These are phyloP conservation scores for Rissa tridactyla DNA, from an alignment of 2,113 vertebrate genomes.

Conservation along the genomic window DNA sequence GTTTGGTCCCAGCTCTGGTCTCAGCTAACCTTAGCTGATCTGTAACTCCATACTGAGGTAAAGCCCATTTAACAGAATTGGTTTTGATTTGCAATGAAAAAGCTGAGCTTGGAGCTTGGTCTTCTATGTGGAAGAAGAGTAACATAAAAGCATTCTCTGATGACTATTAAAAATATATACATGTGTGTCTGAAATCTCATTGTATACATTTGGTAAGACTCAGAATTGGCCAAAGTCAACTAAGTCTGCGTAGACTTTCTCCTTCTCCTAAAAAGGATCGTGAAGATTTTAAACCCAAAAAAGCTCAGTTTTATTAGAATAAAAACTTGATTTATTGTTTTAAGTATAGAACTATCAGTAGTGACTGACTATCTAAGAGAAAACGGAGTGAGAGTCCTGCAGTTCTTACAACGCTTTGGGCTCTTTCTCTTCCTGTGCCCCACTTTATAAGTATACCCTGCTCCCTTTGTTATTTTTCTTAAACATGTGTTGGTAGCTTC, in stretches of 20 bases:
- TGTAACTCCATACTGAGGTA: neutral
- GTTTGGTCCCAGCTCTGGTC: neutral
- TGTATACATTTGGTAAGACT: neutral
- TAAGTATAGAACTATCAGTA: neutral
- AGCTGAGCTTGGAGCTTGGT: neutral
- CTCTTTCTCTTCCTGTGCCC: neutral
- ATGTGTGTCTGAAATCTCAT: neutral
- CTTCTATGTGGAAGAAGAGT: neutral
- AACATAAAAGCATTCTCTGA: neutral
- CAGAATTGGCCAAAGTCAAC: neutral
- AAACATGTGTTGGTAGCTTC: neutral
- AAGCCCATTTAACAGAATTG: neutral
- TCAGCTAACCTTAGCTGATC: neutral
- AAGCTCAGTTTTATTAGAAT: neutral
- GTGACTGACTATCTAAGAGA: neutral
- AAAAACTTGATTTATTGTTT: neutral
- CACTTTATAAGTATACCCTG: neutral
- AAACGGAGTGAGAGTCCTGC: neutral
- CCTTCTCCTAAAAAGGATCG: neutral
- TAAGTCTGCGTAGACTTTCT: neutral
- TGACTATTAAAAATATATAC: neutral
- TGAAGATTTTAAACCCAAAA: neutral
- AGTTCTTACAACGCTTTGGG: neutral
- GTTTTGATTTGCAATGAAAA: neutral
- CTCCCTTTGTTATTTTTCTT: neutral